Percentiles rank a stretch among this genome's conserved stretches.
Evolutionary conservation across 2,113 vertebrate genomes (phyloP).

Genomic region (Typhlomys cinereus): DNA sequence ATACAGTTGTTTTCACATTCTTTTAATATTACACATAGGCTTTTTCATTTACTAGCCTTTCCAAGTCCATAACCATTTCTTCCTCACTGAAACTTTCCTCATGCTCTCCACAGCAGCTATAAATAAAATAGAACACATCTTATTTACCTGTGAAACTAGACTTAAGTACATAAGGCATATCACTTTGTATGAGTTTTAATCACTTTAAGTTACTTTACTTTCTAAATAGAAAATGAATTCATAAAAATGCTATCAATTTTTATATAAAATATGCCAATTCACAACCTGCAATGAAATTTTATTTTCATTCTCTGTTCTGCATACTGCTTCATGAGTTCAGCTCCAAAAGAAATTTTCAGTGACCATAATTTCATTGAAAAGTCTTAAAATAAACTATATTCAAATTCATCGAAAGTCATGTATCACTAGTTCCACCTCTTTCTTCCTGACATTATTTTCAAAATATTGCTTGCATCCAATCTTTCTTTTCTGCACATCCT

Average conservation of each 20-base stretch:
- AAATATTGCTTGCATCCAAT: constrained; percentile 70
- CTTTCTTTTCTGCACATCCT: constrained; percentile 65
- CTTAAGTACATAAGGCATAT: constrained; percentile 2
- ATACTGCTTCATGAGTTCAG: constrained; percentile 55
- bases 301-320: constrained; percentile 55
- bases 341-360: constrained; percentile 56
- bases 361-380: constrained; percentile 71
- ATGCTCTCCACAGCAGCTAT: not conserved
- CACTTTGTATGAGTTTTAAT: constrained; percentile 34
- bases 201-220: constrained; percentile 27
- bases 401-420: constrained; percentile 67
- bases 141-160: constrained; percentile 16
- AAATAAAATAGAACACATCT: not conserved
- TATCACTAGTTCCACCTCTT: constrained; percentile 73
- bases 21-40: too few species aligned
- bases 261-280: constrained; percentile 58
- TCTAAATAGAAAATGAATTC: constrained; percentile 48
- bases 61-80: too few species aligned
- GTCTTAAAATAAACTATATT: constrained; percentile 73
- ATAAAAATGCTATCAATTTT: constrained; percentile 53
- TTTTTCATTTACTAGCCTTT: too few species aligned
- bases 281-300: constrained; percentile 60
- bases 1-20: too few species aligned
- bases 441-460: constrained; percentile 77
- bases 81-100: too few species aligned